Percentiles rank a stretch among this genome's conserved stretches.
Conservation (phyloP, 2,888 invertebrate genomes). For the Latrodectus hesperus region DNA sequence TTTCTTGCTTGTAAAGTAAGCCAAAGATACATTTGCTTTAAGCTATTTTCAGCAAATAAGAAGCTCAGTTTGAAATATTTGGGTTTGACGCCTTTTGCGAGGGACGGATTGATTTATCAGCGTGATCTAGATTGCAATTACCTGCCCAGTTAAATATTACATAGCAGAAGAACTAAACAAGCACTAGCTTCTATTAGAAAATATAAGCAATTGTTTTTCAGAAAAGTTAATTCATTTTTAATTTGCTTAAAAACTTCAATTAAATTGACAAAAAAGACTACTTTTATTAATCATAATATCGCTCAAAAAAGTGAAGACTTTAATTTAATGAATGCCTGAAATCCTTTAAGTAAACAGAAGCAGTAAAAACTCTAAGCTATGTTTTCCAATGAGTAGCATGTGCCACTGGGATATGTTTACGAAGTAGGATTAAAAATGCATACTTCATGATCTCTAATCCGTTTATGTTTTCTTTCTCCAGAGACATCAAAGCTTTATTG, state of each 20-base stretch:
- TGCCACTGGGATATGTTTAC: conserved; percentile 16
- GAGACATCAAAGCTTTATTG: not conserved
- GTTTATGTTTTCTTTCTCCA: not conserved
- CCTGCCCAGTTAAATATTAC: not conserved
- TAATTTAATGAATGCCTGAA: too few relatives aligned
- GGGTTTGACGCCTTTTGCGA: conserved; percentile 41
- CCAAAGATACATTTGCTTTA: not conserved
- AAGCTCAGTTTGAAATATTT: conserved; percentile 36
- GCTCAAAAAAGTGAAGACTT: not conserved
- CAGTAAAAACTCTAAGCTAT: not conserved
- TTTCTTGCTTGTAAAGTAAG: too few relatives aligned
- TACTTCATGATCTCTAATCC: conserved; percentile 21
- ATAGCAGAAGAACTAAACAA: not conserved
- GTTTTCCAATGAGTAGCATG: not conserved
- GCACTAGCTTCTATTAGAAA: not conserved
- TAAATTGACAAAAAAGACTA: not conserved
- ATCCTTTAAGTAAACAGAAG: not conserved
- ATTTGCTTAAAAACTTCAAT: not conserved
- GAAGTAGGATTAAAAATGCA: conserved; percentile 34
- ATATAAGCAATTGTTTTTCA: not conserved
- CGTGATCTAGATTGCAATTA: not conserved
- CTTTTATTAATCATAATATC: not conserved
- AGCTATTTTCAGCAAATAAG: not conserved
- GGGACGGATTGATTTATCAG: conserved; percentile 42
- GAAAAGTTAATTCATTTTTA: too few relatives aligned